Evolutionary conservation across 2,113 vertebrate genomes (phyloP).

Genomic region (Xenotilapia longispinis): DNA sequence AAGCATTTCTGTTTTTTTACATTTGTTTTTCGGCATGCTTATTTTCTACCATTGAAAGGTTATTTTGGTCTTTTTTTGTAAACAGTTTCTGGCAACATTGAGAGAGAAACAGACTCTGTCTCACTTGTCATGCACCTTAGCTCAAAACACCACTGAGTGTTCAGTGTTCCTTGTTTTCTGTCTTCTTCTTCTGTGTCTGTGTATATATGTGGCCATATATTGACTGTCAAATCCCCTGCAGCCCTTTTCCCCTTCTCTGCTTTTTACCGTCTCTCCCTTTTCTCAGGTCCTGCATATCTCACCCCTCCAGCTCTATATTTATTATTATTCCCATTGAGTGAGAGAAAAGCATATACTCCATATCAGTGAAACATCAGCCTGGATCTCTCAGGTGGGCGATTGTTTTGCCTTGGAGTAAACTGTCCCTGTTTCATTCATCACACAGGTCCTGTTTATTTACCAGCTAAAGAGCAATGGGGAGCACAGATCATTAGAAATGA

Average conservation of each 20-base stretch:
- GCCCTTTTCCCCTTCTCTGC: background rate
- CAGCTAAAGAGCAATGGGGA: background rate
- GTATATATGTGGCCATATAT: background rate
- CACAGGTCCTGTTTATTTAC: conserved; percentile 16
- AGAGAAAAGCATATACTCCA: background rate
- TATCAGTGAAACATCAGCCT: background rate
- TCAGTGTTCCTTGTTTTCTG: background rate
- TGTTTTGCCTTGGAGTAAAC: conserved; percentile 1
- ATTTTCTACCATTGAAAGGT: background rate
- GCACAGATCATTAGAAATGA: conserved; percentile 11
- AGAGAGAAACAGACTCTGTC: background rate
- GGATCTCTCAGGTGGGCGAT: background rate
- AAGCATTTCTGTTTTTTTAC: background rate
- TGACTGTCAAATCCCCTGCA: background rate
- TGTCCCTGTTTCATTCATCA: conserved; percentile 7
- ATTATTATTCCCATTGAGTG: conserved; percentile 3
- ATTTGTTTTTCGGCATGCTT: background rate
- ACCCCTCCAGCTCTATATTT: conserved; percentile 8
- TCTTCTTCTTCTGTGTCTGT: background rate
- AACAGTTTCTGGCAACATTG: background rate
- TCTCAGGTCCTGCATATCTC: background rate
- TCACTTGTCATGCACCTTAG: conserved; percentile 39
- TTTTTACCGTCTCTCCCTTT: background rate
- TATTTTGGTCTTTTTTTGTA: background rate
- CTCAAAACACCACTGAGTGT: conserved; percentile 1